These are phyloP conservation scores for Coilia nasus DNA, from an alignment of 2,797 vertebrate species.

Conservation along the genomic window DNA sequence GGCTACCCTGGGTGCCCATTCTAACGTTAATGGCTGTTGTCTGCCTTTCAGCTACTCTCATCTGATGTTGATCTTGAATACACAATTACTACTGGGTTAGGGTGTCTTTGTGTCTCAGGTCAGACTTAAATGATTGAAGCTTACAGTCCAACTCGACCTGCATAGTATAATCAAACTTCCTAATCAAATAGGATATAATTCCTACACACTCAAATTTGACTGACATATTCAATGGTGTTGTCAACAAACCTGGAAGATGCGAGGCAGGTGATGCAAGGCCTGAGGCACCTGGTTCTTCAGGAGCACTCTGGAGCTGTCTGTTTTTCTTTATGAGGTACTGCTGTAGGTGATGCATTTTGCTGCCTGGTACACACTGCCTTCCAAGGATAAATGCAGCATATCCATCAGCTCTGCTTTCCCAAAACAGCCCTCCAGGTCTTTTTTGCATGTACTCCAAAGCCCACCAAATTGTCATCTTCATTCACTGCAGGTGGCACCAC, in stretches of 20 bases:
- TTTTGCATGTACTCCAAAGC: constrained; percentile 16
- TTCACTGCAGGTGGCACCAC: constrained; percentile 18
- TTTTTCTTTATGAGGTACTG: constrained; percentile 17
- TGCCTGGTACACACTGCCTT: constrained; percentile 14
- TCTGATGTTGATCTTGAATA: no score
- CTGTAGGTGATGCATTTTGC: constrained; percentile 19
- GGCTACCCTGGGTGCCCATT: no score
- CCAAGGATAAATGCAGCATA: constrained; percentile 24
- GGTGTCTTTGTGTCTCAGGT: no score
- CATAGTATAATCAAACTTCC: no score
- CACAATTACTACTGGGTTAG: no score
- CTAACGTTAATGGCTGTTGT: no score
- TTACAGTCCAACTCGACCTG: no score
- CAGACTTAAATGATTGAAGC: no score
- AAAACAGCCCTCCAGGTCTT: constrained; percentile 23
- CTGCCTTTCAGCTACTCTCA: no score
- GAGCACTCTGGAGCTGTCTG: constrained; percentile 17
- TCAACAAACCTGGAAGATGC: constrained; percentile 25
- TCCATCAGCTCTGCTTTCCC: constrained; percentile 28
- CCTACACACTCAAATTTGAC: not conserved
- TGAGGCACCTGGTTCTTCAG: not conserved
- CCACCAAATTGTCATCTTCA: constrained; percentile 32
- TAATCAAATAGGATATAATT: no score
- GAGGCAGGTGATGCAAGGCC: constrained; percentile 8
- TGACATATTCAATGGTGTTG: not conserved